Evolutionary conservation across 2,888 invertebrate genomes (phyloP).

Genomic region (Andricus curvator): DNA sequence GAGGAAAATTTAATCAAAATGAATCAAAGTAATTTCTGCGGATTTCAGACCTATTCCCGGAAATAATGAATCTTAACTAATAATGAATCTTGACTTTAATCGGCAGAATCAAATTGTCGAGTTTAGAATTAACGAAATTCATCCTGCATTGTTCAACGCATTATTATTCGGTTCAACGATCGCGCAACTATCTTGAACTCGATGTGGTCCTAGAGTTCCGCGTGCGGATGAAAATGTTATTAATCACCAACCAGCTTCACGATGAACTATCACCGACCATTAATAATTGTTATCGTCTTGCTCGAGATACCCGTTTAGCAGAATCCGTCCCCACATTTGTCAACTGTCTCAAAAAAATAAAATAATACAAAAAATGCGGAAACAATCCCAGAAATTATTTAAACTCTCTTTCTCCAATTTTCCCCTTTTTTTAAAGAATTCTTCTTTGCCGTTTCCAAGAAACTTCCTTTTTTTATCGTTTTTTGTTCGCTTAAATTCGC

Average conservation of each 20-base stretch:
- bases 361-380: neutral
- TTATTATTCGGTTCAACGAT: conserved; percentile 59
- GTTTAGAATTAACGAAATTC: conserved; percentile 45
- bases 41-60: neutral
- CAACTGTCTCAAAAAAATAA: neutral
- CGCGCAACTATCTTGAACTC: conserved; percentile 58
- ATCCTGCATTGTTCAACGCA: conserved; percentile 43
- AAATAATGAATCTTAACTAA: neutral
- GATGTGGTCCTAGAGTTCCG: conserved; percentile 50
- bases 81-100: conserved; percentile 5
- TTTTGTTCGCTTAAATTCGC: too few species aligned
- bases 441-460: too few species aligned
- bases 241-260: conserved; percentile 56
- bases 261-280: conserved; percentile 39
- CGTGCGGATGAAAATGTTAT: conserved; percentile 63
- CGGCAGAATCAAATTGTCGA: neutral
- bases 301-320: neutral
- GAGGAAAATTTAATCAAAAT: neutral
- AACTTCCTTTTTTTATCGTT: too few species aligned
- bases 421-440: too few species aligned
- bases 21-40: neutral
- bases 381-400: neutral
- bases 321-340: conserved; percentile 1
- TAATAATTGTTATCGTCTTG: conserved; percentile 49
- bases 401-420: too few species aligned